phyloP scores from a whole-genome alignment of 2,888 invertebrate species.

The Caenorhabditis sinica region DNA sequence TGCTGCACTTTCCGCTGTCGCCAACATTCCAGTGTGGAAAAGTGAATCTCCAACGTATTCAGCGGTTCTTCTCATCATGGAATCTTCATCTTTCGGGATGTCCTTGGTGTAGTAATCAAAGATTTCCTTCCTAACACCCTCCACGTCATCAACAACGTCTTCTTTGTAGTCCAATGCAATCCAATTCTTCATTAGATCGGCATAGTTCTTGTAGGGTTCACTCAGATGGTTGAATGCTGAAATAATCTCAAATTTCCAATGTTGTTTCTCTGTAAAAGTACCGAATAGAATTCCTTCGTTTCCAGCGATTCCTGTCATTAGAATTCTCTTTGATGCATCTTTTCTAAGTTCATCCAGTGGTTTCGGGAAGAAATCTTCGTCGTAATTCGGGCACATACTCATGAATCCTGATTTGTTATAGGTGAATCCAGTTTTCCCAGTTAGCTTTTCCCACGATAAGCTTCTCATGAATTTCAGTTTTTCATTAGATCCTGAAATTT shows the following conservation, averaged over 20 bases:
- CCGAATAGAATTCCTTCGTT: constrained; percentile 69
- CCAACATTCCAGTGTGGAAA: constrained; percentile 56
- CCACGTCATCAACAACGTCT: constrained; percentile 50
- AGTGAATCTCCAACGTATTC: constrained; percentile 65
- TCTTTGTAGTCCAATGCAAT: constrained; percentile 44
- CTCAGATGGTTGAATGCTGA: constrained; percentile 6
- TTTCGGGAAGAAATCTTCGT: constrained; percentile 76
- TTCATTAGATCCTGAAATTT: constrained; percentile 31
- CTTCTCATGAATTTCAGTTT: constrained; percentile 43
- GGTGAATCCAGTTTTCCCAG: constrained; percentile 13
- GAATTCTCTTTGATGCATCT: constrained; percentile 65
- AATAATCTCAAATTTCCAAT: background rate
- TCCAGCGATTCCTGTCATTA: constrained; percentile 70
- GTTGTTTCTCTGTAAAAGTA: background rate
- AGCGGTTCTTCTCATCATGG: constrained; percentile 36
- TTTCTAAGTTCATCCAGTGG: constrained; percentile 66
- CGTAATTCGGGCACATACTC: constrained; percentile 48
- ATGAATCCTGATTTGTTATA: constrained; percentile 40
- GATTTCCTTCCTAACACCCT: constrained; percentile 54
- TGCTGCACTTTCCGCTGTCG: constrained; percentile 65
- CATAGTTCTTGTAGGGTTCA: background rate
- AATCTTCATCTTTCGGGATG: constrained; percentile 20
- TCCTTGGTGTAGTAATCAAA: constrained; percentile 51
- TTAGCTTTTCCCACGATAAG: constrained; percentile 19
- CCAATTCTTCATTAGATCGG: constrained; percentile 15